A percentile compares a stretch with the other conserved stretches of the same genome.
phyloP scores from a whole-genome alignment of 2,113 vertebrate species.

The Amblyopsis rosae region DNA sequence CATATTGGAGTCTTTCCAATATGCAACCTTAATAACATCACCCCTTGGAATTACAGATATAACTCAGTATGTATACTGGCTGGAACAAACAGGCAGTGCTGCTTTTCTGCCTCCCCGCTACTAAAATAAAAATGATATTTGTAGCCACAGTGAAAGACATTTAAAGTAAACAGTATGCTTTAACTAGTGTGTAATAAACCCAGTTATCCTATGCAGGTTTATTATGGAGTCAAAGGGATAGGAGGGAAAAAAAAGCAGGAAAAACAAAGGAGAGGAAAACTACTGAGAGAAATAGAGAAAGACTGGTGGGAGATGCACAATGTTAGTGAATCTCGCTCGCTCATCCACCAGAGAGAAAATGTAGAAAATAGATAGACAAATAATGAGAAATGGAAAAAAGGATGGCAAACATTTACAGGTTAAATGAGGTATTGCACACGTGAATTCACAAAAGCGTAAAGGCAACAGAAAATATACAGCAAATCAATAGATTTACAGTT shows the following conservation, averaged over 20 bases:
- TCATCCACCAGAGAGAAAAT: slow-evolving; percentile 3
- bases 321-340: slow-evolving; percentile 4
- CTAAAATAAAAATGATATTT: too few species aligned
- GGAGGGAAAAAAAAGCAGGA: slow-evolving; percentile 19
- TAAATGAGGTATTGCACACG: slow-evolving; percentile 99
- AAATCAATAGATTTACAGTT: slow-evolving; percentile 91
- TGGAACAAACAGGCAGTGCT: too few species aligned
- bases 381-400: slow-evolving; percentile 57
- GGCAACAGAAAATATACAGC: slow-evolving; percentile 98
- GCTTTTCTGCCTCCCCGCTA: too few species aligned
- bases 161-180: too few species aligned
- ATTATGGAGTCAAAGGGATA: slow-evolving; percentile 39
- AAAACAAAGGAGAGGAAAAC: slow-evolving; percentile 45
- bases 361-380: slow-evolving; percentile 10
- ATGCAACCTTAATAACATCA: too few species aligned
- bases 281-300: neutral
- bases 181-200: too few species aligned
- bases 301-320: slow-evolving; percentile 20
- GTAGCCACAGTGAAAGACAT: too few species aligned
- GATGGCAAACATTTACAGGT: slow-evolving; percentile 90
- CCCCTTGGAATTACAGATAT: too few species aligned
- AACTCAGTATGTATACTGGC: too few species aligned
- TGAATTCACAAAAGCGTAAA: slow-evolving; percentile 83
- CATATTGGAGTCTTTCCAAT: too few species aligned
- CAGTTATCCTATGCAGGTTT: slow-evolving; percentile 18